Percentiles rank a stretch among this genome's conserved stretches.
These are phyloP conservation scores for Stratiomys singularior DNA, from an alignment of 2,888 invertebrate genomes.

Conservation along the genomic window DNA sequence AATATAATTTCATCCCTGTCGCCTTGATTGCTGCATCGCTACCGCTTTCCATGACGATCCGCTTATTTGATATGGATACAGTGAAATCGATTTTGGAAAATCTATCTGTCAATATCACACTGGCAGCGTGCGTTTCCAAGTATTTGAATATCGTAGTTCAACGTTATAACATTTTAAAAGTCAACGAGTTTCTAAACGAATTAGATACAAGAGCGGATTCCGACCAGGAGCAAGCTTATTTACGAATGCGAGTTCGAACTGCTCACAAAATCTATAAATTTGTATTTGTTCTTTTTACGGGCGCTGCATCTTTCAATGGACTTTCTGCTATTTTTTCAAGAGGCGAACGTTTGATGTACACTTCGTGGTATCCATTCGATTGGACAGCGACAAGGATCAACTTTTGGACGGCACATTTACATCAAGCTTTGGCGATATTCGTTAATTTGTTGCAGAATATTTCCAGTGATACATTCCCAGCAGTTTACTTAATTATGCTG, in stretches of 20 bases:
- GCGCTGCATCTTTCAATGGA: neutral
- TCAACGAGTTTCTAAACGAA: conserved; percentile 54
- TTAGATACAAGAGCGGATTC: conserved; percentile 56
- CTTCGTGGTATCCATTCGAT: conserved; percentile 45
- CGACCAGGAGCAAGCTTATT: conserved; percentile 54
- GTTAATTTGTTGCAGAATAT: conserved; percentile 14
- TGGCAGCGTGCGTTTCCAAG: conserved; percentile 59
- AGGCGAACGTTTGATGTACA: neutral
- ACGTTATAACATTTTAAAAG: conserved; percentile 55
- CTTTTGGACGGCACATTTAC: neutral
- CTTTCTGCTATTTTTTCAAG: neutral
- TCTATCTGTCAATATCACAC: conserved; percentile 60
- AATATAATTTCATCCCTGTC: conserved; percentile 53
- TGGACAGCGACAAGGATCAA: conserved; percentile 4
- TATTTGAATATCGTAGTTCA: conserved; percentile 59
- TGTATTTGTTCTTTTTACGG: conserved; percentile 56
- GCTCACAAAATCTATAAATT: conserved; percentile 56
- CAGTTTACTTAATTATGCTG: conserved; percentile 19
- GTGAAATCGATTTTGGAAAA: conserved; percentile 59
- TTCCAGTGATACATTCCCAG: conserved; percentile 16
- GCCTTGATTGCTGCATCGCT: conserved; percentile 57
- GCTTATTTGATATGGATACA: conserved; percentile 58
- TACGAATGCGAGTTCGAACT: conserved; percentile 54
- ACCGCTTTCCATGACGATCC: conserved; percentile 58
- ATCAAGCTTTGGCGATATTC: conserved; percentile 9